phyloP scores from a whole-genome alignment of 1,140 invertebrate species.

The Eufriesea mexicana region DNA sequence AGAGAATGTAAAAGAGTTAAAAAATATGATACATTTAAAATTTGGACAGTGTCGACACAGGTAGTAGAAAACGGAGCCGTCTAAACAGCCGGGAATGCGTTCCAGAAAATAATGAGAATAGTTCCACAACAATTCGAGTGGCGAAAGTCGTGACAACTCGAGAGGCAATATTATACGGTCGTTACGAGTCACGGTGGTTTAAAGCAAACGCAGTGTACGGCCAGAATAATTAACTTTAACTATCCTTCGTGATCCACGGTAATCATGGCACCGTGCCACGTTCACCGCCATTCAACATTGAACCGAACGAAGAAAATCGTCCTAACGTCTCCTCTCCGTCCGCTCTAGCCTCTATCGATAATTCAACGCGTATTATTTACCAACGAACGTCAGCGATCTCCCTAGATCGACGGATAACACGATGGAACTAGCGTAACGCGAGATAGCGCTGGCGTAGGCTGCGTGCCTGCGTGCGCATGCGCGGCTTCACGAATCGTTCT shows the following conservation, averaged over 20 bases:
- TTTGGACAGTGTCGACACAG: too few species aligned
- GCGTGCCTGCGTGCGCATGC: constrained; percentile 57
- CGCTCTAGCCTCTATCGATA: too few species aligned
- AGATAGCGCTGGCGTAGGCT: constrained; percentile 53
- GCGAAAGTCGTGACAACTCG: background rate
- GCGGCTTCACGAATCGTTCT: background rate
- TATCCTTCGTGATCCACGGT: background rate
- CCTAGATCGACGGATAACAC: constrained; percentile 51
- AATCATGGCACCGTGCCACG: background rate
- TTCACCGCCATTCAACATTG: background rate
- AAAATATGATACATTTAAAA: too few species aligned
- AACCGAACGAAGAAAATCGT: constrained; percentile 1
- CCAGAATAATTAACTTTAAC: background rate
- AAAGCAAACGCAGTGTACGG: too few species aligned
- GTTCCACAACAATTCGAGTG: background rate
- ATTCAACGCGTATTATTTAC: constrained; percentile 59
- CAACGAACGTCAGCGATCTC: constrained; percentile 42
- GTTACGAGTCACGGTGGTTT: background rate
- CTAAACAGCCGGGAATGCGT: too few species aligned
- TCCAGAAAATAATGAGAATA: too few species aligned
- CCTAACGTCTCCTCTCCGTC: too few species aligned
- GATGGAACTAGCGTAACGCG: constrained; percentile 35
- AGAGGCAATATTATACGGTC: background rate
- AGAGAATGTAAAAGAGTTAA: too few species aligned
- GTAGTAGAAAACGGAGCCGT: too few species aligned